Evolutionary conservation across 2,888 invertebrate genomes (phyloP).

Genomic region (Cremastobaeus sp.): DNA sequence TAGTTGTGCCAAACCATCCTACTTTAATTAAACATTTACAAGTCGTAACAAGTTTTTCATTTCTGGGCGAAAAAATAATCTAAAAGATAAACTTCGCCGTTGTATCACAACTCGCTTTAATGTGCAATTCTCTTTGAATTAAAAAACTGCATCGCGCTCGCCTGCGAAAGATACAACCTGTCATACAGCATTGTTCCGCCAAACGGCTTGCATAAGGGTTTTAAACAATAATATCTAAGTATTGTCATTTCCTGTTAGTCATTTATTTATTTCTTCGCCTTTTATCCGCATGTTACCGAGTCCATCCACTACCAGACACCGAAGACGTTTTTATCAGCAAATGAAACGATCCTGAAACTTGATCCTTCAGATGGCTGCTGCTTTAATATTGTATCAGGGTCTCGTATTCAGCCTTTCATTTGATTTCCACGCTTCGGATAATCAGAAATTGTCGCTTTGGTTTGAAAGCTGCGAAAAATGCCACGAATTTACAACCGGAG

Average conservation of each 20-base stretch:
- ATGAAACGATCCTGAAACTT: too few relatives aligned
- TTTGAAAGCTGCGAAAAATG: too few relatives aligned
- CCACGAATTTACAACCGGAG: too few relatives aligned
- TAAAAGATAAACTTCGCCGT: conserved; percentile 31
- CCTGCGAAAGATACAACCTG: conserved; percentile 35
- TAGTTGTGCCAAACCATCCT: conserved; percentile 16
- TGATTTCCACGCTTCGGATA: too few relatives aligned
- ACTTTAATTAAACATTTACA: conserved; percentile 45
- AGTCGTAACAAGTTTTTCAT: conserved; percentile 41
- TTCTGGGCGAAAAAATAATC: conserved; percentile 33
- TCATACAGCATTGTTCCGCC: conserved; percentile 38
- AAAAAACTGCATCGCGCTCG: conserved; percentile 41
- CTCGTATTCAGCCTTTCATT: too few relatives aligned
- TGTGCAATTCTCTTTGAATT: conserved; percentile 54
- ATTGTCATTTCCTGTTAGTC: conserved; percentile 12
- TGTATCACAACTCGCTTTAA: conserved; percentile 21
- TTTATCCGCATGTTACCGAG: too few relatives aligned
- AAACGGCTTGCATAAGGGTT: conserved; percentile 25
- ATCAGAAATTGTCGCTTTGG: too few relatives aligned
- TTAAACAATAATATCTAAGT: conserved; percentile 18
- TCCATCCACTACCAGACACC: too few relatives aligned
- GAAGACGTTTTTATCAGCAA: too few relatives aligned
- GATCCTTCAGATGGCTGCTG: too few relatives aligned
- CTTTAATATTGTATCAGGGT: too few relatives aligned
- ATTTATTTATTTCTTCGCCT: too few relatives aligned